Evolutionary conservation across 2,888 invertebrate species (phyloP), one percentile per base, ranked within the genome.

Genomic region (Calameuta filiformis): DNA sequence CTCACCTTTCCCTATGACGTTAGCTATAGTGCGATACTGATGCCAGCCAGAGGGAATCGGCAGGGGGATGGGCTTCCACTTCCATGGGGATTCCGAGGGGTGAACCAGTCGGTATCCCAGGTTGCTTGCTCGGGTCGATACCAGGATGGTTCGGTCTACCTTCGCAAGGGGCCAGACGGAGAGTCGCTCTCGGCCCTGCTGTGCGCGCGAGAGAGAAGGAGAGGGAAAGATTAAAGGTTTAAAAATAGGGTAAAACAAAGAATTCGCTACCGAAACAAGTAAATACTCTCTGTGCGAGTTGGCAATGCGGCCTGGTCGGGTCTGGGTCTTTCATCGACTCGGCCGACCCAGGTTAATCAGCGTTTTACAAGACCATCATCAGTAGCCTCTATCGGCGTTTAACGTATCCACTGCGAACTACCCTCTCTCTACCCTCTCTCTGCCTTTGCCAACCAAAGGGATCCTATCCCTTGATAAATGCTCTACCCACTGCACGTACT

Each of bases 181-280:
- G 40, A 56, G 40, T 23, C 0, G 40, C 40, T 15, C 40, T 6
- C 15, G 2, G 15, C 9, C 40, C 23, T 9, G 40, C 40, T 23
- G 23, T 1, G 73, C 69, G 73, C 69, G 68, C 73, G 73, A 33
- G 73, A 35, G 35, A 77, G 75, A 73, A 73, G 37, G 37, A 73
- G 73, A 74, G 71, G 3, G 73, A 69, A 77, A 33, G 75, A 56
- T 23, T 23, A 23, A 56, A 56, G 15, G 40, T 56, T 40, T 15
- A 40, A 15, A 40, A 40, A 15, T 56, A 56, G 23, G 6, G 23
- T 6, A 23, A 23, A 56, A 56, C 15, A 56, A 56, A 56, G 40
- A 23, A 56, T 2, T 6, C 23, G 6, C 23, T 56, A 56, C 40
- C 40, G 23, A 56, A 56, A 23, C 40, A 23, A 56, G 23, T 23